Evolutionary conservation across 1,140 invertebrate species (phyloP), one percentile per base, ranked within the genome.

Genomic region (Plodia interpunctella): DNA sequence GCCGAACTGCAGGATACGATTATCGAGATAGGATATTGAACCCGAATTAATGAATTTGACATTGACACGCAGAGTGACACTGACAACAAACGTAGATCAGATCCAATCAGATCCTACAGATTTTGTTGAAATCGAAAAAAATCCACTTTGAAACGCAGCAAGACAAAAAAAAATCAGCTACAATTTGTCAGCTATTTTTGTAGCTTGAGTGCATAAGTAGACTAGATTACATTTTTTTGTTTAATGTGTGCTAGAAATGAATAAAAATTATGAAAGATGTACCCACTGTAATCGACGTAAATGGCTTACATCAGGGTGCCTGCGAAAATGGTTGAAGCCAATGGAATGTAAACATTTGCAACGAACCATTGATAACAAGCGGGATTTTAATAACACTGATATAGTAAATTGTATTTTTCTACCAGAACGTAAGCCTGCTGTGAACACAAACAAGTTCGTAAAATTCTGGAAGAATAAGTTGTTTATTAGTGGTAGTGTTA

Each of bases 291-390:
- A 85, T 69, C 78, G 86, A 54, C 80, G 83, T 53, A 88, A 87
- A 73, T 87, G 84, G 83, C 78, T 88, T 53, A 72, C 83, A 59
- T 78, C 83, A 59, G 84, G 83, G 49, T 88, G 86, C 62, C 80
- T 88, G 55, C 78, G 86, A 54, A 88, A 87, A 67, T 88, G 86
- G 86, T 72, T 88, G 60, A 88, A 88, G 70, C 86, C 84, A 56
- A 70, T 86, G 74, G 86, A 88, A 85, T 88, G 86, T 83, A 88
- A 88, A 86, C 86, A 88, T 77, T 77, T 86, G 58, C 84, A 83
- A 73, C 74, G 86, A 75, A 86, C 72, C 65, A 79, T 87, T 66
- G 86, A 88, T 74, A 86, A 65, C 59, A 88, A 88, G 75, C 68
- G 81, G 61, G 86, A 88, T 76, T 82, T 78, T 59, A 84, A 63